Percentiles rank a stretch among this genome's conserved stretches.
phyloP scores from a whole-genome alignment of 2,113 vertebrate species.

The Delphinus delphis region DNA sequence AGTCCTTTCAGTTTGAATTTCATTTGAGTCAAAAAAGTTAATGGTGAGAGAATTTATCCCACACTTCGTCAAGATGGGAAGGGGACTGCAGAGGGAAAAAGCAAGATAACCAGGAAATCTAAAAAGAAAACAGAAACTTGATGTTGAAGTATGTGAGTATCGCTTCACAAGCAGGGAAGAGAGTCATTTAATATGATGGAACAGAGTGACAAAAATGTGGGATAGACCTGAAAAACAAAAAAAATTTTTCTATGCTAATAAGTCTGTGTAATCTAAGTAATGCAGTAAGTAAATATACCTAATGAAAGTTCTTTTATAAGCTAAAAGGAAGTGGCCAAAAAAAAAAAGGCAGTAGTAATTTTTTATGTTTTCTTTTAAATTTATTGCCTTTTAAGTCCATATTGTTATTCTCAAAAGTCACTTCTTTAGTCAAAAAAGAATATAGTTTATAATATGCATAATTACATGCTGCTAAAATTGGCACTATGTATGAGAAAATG shows the following conservation, averaged over 20 bases:
- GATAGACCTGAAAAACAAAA: not conserved
- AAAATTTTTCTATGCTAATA: not conserved
- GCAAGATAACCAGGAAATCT: not conserved
- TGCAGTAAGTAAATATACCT: not conserved
- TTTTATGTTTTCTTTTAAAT: not conserved
- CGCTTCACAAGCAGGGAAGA: not conserved
- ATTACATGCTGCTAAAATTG: constrained; percentile 7
- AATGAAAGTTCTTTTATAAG: not conserved
- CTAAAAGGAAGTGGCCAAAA: not conserved
- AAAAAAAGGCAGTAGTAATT: not conserved
- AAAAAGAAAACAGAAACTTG: not conserved
- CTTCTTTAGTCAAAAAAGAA: constrained; percentile 20
- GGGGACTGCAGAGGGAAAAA: not conserved
- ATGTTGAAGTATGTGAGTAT: not conserved
- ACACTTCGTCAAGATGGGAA: not conserved
- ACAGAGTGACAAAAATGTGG: not conserved
- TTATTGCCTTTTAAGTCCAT: constrained; percentile 23
- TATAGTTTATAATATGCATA: not conserved
- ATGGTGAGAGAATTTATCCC: not conserved
- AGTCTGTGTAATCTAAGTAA: not conserved
- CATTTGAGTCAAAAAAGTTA: not conserved
- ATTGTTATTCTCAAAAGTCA: constrained; percentile 35
- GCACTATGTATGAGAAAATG: not conserved
- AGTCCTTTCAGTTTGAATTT: constrained; percentile 1
- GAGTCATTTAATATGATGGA: not conserved